These are phyloP conservation scores for Channa argus DNA, from an alignment of 2,113 vertebrate genomes.

Conservation along the genomic window DNA sequence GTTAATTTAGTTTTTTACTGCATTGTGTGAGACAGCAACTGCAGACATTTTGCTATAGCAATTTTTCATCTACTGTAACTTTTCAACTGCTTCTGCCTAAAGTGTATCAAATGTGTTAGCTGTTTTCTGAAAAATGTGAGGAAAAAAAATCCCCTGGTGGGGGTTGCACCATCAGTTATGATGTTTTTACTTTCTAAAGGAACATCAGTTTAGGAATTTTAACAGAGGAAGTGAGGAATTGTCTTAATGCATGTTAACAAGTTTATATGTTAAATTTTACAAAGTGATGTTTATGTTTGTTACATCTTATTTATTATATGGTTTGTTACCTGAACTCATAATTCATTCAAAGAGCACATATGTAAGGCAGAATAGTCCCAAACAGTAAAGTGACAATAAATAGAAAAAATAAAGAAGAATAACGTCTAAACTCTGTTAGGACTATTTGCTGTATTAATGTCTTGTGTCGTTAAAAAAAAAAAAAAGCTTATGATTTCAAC, in stretches of 20 bases:
- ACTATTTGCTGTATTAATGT: neutral
- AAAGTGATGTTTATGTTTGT: slow-evolving; percentile 20
- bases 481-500: neutral
- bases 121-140: slow-evolving; percentile 5
- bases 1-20: slow-evolving; percentile 4
- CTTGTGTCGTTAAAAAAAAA: neutral
- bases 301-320: slow-evolving; percentile 16
- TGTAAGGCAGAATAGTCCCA: neutral
- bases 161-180: neutral
- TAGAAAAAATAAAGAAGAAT: slow-evolving; percentile 10
- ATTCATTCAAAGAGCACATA: slow-evolving; percentile 10
- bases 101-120: slow-evolving; percentile 27
- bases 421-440: slow-evolving; percentile 21
- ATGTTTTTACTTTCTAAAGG: slow-evolving; percentile 5
- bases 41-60: slow-evolving; percentile 24
- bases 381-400: slow-evolving; percentile 5
- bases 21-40: neutral
- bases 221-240: slow-evolving; percentile 12
- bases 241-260: slow-evolving; percentile 28
- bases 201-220: neutral
- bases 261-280: slow-evolving; percentile 18
- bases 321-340: slow-evolving; percentile 32
- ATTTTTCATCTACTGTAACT: slow-evolving; percentile 19
- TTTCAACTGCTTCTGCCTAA: slow-evolving; percentile 30
- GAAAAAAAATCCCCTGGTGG: neutral